Base-by-base conservation (phyloP, 2,113 vertebrate genomes). In the Antennarius striatus region DNA sequence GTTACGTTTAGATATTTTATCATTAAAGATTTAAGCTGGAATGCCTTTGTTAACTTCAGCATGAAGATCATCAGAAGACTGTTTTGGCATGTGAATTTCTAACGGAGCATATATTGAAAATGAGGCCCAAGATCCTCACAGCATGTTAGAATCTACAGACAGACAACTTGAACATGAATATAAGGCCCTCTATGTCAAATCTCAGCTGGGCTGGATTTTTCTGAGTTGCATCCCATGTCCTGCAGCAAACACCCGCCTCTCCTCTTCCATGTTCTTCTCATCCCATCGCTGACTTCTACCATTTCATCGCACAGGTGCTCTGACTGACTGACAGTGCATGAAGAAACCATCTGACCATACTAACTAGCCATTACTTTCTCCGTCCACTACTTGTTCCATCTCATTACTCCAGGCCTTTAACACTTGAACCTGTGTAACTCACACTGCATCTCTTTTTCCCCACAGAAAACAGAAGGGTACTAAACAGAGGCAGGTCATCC, bases 401-500 rank as follows among this genome's bases (percentile, higher is more conserved):
- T 17, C 66, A 63, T 9, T 67, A 56, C 82, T 61, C 63, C 14
- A 10, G 77, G 16, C 14, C 1, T 47, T 47, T 3, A 52, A 75
- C 86, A 80, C 48, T 36, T 56, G 2, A 45, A 16, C 56, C 8
- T 1, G 2, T 72, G 42, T 36, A 3, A 81, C 91, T 91, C 58
- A 61, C 14, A 79, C 40, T 42, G 10, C n/a, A 15, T 58, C 30
- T 53, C 54, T 1, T 73, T 42, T 75, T 12, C 63, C 63, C 73
- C 87, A 90, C 94, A 99, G 98, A 94, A 99, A 96, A 90, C 94
- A 88, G 90, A 98, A 93, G 89, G 91, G 69, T 88, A 67, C 86
- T 87, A 98, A 93, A 87, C 95, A 94, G 87, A 97, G 94, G 88
- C 97, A 98, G 92, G 88, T 92, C 82, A 96, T 99, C 85, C 98